Conservation (phyloP, 2,113 vertebrate species). For the Bubo scandiacus region DNA sequence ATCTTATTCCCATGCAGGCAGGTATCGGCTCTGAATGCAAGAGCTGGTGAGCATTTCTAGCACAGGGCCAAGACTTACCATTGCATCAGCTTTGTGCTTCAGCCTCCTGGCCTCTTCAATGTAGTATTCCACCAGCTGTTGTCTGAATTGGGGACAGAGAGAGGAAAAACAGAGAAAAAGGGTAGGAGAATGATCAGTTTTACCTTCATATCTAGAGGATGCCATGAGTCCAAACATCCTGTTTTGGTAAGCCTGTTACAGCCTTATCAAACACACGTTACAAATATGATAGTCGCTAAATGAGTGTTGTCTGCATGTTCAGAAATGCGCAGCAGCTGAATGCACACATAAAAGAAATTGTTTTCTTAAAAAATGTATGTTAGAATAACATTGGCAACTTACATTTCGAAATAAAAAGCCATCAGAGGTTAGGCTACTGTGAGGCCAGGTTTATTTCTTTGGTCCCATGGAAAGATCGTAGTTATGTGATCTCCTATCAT, state of each 20-base stretch:
- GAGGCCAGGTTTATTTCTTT: background rate
- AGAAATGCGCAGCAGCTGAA: background rate
- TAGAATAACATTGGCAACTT: background rate
- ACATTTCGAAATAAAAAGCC: background rate
- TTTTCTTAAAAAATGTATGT: background rate
- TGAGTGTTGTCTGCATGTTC: background rate
- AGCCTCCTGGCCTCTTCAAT: slow-evolving; percentile 91
- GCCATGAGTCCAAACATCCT: background rate
- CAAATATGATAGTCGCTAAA: background rate
- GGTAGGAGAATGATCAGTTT: background rate
- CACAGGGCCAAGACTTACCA: slow-evolving; percentile 70
- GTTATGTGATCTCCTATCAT: background rate
- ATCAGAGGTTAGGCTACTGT: background rate
- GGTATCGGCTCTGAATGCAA: background rate
- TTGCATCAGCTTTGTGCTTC: slow-evolving; percentile 94
- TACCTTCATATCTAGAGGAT: background rate
- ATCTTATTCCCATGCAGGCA: background rate
- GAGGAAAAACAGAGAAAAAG: background rate
- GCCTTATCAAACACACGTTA: background rate
- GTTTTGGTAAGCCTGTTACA: background rate
- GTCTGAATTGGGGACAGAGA: slow-evolving; percentile 66
- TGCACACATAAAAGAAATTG: background rate
- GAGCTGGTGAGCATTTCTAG: background rate
- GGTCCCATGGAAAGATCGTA: background rate
- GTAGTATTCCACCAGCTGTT: slow-evolving; percentile 82